Base-by-base conservation (phyloP, 1,140 invertebrate species). In the Drosophila suzukii region DNA sequence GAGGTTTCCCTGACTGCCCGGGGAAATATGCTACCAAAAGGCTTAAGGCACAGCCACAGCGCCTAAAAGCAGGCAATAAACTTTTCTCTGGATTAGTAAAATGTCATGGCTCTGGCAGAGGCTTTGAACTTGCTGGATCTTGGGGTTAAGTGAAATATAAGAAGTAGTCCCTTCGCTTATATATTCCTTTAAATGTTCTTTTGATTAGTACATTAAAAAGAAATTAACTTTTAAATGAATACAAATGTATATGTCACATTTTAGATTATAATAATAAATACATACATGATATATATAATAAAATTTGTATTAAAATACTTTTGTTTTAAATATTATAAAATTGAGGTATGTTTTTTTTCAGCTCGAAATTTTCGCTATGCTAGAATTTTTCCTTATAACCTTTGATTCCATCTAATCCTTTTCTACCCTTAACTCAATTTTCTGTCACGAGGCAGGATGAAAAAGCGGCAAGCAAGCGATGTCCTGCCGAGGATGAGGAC, bases 31-130 rank as follows among this genome's bases (percentile, higher is more conserved):
- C 53, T 17, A 32, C 30, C 50, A 56, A 68, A 59, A 47, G 56
- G 54, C 44, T 47, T 50, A 56, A 49, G 13, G 8, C 27, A 24
- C 13, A 44, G 39, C 20, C 50, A 3, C 46, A 36, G 39, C 46
- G 79, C 79, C 79, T 73, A 60, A 66, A 84, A 80, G 76, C 66
- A 66, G 73, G 60, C 73, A 81, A 72, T 65, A 63, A 81, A 76
- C 60, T 66, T 56, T 49, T 34, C 15, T 50, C 2, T 13, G 32
- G 71, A 74, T 74, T 73, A 56, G 50, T 38, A 12, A 47, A 17
- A 46, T 46, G 39, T 34, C 27, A 24, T 17, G 10, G 17, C 39
- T 60, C 17, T 60, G 15, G 39, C 24, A 17, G 17, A 20, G 38
- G 7, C 24, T 11, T 10, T 7, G 17, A 61, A 32, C 41, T 60